Conservation (phyloP, 2,888 invertebrate genomes). For the Eilema depressum region DNA sequence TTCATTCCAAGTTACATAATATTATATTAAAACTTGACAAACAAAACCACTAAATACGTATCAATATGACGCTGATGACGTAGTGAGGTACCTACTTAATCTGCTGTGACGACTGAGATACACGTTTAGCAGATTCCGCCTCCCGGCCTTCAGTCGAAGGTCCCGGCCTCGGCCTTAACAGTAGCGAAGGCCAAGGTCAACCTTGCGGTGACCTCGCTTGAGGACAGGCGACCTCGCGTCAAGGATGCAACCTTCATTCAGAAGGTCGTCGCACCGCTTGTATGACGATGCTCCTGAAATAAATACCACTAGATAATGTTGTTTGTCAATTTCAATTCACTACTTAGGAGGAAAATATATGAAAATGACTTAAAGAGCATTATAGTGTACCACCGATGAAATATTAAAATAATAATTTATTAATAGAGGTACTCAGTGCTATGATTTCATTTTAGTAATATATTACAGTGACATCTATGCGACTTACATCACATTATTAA, state of each 20-base stretch:
- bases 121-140: constrained; percentile 21
- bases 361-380: not conserved
- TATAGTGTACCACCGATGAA: not conserved
- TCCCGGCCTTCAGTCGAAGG: constrained; percentile 47
- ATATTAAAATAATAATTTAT: too few relatives aligned
- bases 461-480: constrained; percentile 30
- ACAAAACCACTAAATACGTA: not conserved
- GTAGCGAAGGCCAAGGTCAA: constrained; percentile 46
- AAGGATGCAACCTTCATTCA: constrained; percentile 47
- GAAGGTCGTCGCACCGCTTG: constrained; percentile 18
- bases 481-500: not conserved
- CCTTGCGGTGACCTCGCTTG: constrained; percentile 58
- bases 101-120: constrained; percentile 11
- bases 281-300: not conserved
- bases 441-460: not conserved
- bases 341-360: too few relatives aligned
- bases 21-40: too few relatives aligned
- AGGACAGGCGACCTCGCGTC: constrained; percentile 58
- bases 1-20: too few relatives aligned
- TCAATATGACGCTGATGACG: not conserved
- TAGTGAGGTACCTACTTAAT: not conserved
- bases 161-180: constrained; percentile 28
- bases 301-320: not conserved
- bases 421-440: too few relatives aligned
- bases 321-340: not conserved